A percentile compares a stretch with the other conserved stretches of the same genome.
Evolutionary conservation across 2,888 invertebrate genomes (phyloP).

Genomic region (Neoitamus cyanurus): DNA sequence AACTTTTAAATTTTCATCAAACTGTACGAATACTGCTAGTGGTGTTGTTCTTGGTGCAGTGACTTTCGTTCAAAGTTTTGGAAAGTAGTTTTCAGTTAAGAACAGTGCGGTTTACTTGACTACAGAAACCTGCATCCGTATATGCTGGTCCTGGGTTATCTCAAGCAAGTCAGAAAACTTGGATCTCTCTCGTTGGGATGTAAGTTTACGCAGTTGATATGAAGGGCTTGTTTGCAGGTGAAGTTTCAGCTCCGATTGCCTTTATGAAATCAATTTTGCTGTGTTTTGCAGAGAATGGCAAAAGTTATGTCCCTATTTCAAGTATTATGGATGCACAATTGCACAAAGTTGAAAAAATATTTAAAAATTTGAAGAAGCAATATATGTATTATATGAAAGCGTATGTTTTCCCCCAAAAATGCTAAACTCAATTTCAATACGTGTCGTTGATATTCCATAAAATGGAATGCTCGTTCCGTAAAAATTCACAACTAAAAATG

Average conservation of each 20-base stretch:
- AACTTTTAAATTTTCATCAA: constrained; percentile 13
- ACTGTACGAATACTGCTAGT: not conserved
- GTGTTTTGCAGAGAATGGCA: too few relatives aligned
- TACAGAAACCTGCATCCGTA: not conserved
- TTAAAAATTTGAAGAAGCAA: too few relatives aligned
- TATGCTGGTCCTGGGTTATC: not conserved
- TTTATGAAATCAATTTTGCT: not conserved
- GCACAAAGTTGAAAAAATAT: too few relatives aligned
- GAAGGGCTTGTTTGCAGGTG: not conserved
- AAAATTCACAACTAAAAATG: too few relatives aligned
- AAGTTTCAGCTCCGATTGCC: not conserved
- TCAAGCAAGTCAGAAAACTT: not conserved
- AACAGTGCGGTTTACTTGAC: not conserved
- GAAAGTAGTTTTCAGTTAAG: constrained; percentile 4
- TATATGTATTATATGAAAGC: too few relatives aligned
- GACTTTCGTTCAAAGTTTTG: constrained; percentile 10
- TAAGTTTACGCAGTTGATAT: not conserved
- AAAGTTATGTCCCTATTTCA: too few relatives aligned
- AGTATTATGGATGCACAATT: too few relatives aligned
- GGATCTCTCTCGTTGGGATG: not conserved
- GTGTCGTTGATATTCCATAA: too few relatives aligned
- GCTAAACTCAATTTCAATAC: too few relatives aligned
- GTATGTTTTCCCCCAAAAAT: too few relatives aligned
- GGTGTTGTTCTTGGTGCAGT: not conserved
- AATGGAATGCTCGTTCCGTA: too few relatives aligned